Conservation (phyloP, 2,888 invertebrate species). For the Aphidoletes aphidimyza region DNA sequence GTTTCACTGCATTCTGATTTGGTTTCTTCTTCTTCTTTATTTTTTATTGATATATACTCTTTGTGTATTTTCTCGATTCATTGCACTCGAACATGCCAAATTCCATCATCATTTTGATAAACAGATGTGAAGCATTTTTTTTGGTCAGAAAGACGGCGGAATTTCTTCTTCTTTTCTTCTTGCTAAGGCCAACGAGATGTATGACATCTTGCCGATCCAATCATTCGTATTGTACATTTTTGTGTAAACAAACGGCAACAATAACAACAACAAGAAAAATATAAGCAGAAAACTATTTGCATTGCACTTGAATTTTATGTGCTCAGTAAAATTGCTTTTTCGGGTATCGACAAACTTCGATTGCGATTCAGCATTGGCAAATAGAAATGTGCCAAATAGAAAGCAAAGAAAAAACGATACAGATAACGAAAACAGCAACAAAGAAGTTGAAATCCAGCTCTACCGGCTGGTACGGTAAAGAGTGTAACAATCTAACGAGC, state of each 20-base stretch:
- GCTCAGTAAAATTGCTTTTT: slow-evolving; percentile 38
- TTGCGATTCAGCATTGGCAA: background rate
- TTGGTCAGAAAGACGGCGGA: too few species aligned
- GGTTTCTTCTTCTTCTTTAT: too few species aligned
- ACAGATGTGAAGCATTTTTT: background rate
- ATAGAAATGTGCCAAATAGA: background rate
- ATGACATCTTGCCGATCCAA: slow-evolving; percentile 30
- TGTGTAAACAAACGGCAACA: slow-evolving; percentile 28
- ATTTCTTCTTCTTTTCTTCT: background rate
- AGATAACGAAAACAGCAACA: background rate
- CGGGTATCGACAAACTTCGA: slow-evolving; percentile 27
- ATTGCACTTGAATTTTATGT: slow-evolving; percentile 46
- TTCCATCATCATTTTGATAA: background rate
- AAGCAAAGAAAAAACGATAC: background rate
- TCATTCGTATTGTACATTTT: slow-evolving; percentile 37
- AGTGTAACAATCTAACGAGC: slow-evolving; percentile 33
- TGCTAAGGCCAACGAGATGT: background rate
- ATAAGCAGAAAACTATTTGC: slow-evolving; percentile 39
- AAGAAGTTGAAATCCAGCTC: background rate
- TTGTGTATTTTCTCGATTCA: background rate
- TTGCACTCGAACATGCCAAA: background rate
- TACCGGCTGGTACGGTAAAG: background rate
- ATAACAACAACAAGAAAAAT: too few species aligned
- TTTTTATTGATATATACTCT: slow-evolving; percentile 9
- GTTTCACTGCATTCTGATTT: slow-evolving; percentile 39